Percentiles rank a stretch among this genome's conserved stretches.
phyloP scores from a whole-genome alignment of 2,113 vertebrate species.

The Nestor notabilis region DNA sequence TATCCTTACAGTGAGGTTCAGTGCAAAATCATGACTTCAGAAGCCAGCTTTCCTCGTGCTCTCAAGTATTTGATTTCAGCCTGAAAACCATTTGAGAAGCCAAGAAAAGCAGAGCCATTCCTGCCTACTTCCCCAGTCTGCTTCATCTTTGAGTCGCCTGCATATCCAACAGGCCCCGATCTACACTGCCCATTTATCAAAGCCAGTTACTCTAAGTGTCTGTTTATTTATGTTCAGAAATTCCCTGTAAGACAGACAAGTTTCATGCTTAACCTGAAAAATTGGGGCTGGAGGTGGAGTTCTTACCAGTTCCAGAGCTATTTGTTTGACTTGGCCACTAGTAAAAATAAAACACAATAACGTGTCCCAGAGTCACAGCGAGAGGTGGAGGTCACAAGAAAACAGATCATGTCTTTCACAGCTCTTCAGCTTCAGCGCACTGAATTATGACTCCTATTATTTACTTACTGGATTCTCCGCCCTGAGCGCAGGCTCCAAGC shows the following conservation, averaged over 20 bases:
- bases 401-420: slow-evolving; percentile 56
- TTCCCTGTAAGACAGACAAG: slow-evolving; percentile 62
- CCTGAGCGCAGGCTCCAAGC: neutral
- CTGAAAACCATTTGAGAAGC: slow-evolving; percentile 65
- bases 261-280: slow-evolving; percentile 54
- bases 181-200: slow-evolving; percentile 69
- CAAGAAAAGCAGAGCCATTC: slow-evolving; percentile 76
- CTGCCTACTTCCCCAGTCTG: slow-evolving; percentile 68
- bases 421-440: neutral
- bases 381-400: slow-evolving; percentile 54
- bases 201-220: slow-evolving; percentile 56
- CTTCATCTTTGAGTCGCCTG: slow-evolving; percentile 65
- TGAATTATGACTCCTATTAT: slow-evolving; percentile 39
- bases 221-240: slow-evolving; percentile 59
- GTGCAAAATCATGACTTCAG: slow-evolving; percentile 74
- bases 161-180: slow-evolving; percentile 39
- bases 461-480: slow-evolving; percentile 25
- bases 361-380: neutral
- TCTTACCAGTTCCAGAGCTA: slow-evolving; percentile 7
- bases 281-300: neutral
- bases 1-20: slow-evolving; percentile 72
- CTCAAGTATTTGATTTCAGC: slow-evolving; percentile 71
- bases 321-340: slow-evolving; percentile 64
- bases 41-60: slow-evolving; percentile 68
- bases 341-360: slow-evolving; percentile 57